Evolutionary conservation across 1,140 invertebrate species (phyloP).

Genomic region (Pseudomyrmex concolor): DNA sequence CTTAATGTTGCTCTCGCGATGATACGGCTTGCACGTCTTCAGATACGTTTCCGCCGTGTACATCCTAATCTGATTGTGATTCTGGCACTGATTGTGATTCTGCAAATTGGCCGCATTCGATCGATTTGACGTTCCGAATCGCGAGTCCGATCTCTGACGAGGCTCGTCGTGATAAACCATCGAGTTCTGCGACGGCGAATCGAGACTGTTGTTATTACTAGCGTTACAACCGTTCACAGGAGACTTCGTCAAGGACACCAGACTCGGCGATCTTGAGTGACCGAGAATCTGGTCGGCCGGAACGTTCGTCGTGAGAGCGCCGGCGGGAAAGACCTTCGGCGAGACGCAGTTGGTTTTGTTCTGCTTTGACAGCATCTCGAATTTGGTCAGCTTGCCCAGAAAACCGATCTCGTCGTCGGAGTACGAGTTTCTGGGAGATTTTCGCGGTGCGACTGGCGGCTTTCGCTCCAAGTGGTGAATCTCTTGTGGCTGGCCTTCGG

Average conservation of each 20-base stretch:
- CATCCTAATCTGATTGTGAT: slow-evolving; percentile 79
- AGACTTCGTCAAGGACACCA: slow-evolving; percentile 76
- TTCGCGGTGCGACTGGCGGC: slow-evolving; percentile 85
- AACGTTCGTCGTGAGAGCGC: slow-evolving; percentile 91
- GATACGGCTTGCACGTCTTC: slow-evolving; percentile 75
- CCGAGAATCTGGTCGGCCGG: slow-evolving; percentile 92
- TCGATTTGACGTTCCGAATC: slow-evolving; percentile 58
- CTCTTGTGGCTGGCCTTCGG: slow-evolving; percentile 76
- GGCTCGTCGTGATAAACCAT: slow-evolving; percentile 74
- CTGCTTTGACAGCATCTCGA: slow-evolving; percentile 83
- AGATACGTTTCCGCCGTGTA: slow-evolving; percentile 75
- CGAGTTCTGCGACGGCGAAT: slow-evolving; percentile 77
- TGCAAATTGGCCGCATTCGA: slow-evolving; percentile 69
- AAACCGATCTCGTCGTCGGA: slow-evolving; percentile 85
- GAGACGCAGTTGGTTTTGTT: slow-evolving; percentile 85
- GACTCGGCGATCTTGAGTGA: slow-evolving; percentile 80
- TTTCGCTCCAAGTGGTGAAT: slow-evolving; percentile 82
- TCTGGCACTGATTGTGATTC: no score
- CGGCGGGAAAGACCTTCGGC: slow-evolving; percentile 91
- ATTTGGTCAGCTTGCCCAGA: slow-evolving; percentile 82
- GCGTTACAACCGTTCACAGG: slow-evolving; percentile 61
- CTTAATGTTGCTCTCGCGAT: slow-evolving; percentile 72
- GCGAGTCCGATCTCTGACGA: slow-evolving; percentile 46
- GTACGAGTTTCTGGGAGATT: slow-evolving; percentile 83
- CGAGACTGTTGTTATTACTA: slow-evolving; percentile 48